Conservation (phyloP, 2,797 vertebrate species). For the Poeciliopsis turneri region DNA sequence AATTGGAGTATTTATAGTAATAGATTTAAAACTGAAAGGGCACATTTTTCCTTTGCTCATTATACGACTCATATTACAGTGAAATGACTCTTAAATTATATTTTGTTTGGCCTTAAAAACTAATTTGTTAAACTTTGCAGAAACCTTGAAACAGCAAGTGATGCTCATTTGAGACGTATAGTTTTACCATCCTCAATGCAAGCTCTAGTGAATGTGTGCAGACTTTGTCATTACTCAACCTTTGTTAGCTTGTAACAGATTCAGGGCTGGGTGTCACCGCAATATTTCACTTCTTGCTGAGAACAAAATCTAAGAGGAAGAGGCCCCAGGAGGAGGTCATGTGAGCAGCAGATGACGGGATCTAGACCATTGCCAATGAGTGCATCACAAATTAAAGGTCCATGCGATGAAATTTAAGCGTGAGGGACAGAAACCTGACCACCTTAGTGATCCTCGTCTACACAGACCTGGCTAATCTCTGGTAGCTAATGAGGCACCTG, state of each 20-base stretch:
- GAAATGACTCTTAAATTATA: constrained; percentile 5
- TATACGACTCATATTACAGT: neutral
- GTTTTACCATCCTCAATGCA: constrained; percentile 37
- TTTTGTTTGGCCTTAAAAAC: constrained; percentile 11
- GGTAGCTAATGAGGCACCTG: constrained; percentile 76
- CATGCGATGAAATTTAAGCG: constrained; percentile 79
- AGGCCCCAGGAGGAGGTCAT: constrained; percentile 54
- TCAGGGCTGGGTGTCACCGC: constrained; percentile 49
- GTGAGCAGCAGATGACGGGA: constrained; percentile 46
- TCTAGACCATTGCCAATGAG: constrained; percentile 51
- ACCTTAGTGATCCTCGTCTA: constrained; percentile 55
- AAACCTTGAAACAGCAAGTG: constrained; percentile 11
- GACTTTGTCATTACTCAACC: constrained; percentile 57
- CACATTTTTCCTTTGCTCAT: neutral
- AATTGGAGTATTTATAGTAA: neutral
- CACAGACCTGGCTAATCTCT: constrained; percentile 65
- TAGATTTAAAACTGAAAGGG: neutral
- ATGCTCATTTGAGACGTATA: constrained; percentile 29
- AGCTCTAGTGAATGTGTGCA: constrained; percentile 38
- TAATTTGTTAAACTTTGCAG: constrained; percentile 1
- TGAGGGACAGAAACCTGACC: constrained; percentile 80
- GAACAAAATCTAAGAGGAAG: constrained; percentile 41
- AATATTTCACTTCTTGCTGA: constrained; percentile 65
- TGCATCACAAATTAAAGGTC: constrained; percentile 68
- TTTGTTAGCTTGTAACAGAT: constrained; percentile 52